Evolutionary conservation across 1,140 invertebrate genomes (phyloP).

Genomic region (Halesus radiatus): DNA sequence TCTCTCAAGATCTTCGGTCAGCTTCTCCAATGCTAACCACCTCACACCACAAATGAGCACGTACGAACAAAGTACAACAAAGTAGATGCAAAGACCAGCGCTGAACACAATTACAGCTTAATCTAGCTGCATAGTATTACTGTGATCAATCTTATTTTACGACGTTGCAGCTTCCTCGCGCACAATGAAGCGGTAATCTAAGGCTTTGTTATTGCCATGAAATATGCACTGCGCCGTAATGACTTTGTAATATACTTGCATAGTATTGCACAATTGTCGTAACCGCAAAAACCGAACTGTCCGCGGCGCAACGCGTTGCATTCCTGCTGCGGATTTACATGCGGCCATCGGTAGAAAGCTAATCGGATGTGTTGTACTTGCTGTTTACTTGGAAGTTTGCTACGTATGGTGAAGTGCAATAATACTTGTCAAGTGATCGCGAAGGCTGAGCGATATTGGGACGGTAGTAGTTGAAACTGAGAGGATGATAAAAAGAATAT

Average conservation of each 20-base stretch:
- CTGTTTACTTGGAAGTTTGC: too few species aligned
- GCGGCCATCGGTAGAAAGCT: neutral
- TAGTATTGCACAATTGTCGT: slow-evolving; percentile 21
- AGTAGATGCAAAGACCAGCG: neutral
- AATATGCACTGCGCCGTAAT: slow-evolving; percentile 21
- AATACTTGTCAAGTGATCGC: too few species aligned
- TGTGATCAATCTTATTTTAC: slow-evolving; percentile 28
- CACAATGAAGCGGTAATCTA: neutral
- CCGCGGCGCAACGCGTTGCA: neutral
- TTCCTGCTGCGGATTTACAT: neutral
- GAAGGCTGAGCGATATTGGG: too few species aligned
- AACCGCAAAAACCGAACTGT: slow-evolving; percentile 15
- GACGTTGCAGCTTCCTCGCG: slow-evolving; percentile 2
- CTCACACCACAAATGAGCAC: too few species aligned
- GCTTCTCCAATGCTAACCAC: too few species aligned
- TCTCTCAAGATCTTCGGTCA: too few species aligned
- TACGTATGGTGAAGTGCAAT: too few species aligned
- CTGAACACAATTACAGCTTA: slow-evolving; percentile 1
- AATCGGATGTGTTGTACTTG: too few species aligned
- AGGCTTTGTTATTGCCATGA: slow-evolving; percentile 13
- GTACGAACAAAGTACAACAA: too few species aligned
- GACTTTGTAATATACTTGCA: slow-evolving; percentile 23
- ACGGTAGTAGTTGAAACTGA: too few species aligned
- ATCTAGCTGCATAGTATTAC: neutral
- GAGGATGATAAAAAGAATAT: too few species aligned